Conservation (phyloP, 2,888 invertebrate genomes). For the Andricus quercusramuli region DNA sequence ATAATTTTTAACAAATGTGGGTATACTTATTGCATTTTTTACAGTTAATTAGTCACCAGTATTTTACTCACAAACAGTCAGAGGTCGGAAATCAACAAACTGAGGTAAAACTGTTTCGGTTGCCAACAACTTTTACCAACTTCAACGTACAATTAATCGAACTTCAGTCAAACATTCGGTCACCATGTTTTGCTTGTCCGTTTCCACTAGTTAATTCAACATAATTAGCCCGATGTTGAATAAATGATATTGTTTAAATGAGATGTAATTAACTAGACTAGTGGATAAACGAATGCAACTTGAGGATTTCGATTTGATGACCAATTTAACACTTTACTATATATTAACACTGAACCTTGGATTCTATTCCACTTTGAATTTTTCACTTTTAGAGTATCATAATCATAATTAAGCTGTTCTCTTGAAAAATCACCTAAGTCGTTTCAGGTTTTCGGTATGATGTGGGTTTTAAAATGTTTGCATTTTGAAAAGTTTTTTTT, state of each 20-base stretch:
- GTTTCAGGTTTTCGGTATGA: too few relatives aligned
- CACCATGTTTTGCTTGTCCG: slow-evolving; percentile 15
- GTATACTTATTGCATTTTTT: neutral
- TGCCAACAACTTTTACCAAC: slow-evolving; percentile 9
- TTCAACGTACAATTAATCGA: slow-evolving; percentile 16
- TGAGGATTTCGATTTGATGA: neutral
- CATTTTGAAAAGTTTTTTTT: too few relatives aligned
- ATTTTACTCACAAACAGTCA: slow-evolving; percentile 17
- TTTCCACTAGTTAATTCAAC: slow-evolving; percentile 6
- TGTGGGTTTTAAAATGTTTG: too few relatives aligned
- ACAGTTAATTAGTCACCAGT: slow-evolving; percentile 4
- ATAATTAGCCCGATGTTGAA: neutral
- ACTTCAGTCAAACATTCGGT: slow-evolving; percentile 19
- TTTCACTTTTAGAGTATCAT: too few relatives aligned
- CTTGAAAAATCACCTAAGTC: too few relatives aligned
- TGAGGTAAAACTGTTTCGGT: slow-evolving; percentile 19
- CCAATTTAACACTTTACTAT: neutral
- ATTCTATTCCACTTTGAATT: neutral
- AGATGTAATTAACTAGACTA: neutral
- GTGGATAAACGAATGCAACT: neutral
- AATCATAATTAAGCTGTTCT: too few relatives aligned
- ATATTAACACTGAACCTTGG: neutral
- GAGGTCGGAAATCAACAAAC: slow-evolving; percentile 9
- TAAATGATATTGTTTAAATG: slow-evolving; percentile 11
- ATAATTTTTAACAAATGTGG: neutral